Base-by-base conservation (phyloP, 2,888 invertebrate species). In the Pristionchus arcanus region DNA sequence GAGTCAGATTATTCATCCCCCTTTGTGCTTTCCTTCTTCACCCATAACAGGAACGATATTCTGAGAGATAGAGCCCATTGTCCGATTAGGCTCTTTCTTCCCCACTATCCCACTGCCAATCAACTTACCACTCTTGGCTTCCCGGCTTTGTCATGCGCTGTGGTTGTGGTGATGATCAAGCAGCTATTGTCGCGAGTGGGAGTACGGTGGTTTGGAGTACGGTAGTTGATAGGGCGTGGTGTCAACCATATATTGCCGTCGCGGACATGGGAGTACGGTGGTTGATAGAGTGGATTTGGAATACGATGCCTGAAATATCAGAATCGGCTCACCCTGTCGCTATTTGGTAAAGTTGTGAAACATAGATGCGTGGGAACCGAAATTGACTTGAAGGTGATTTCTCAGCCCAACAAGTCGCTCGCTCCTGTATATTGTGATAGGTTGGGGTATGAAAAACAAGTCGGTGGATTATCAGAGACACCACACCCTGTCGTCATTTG, bases 1-100 rank as follows among this genome's bases (percentile, higher is more conserved):
- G 42, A 0, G 4, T 49, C 42, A 49, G 42, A 49, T 7, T 3
- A 9, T 49, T 49, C 42, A 9, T 49, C 21, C 55, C 19, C 25
- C 74, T 81, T 53, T 81, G 81, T 81, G 49, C 81, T 37, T 37
- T 9, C 15, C 49, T 28, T 25, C 42, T 77, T n/a, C 63, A n/a
- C 63, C n/a, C 81, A 81, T 81, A 81, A 81, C 81, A 49, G 81
- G 49, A 53, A 81, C 81, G 81, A 81, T 71, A 71, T 81, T 81
- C 81, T 81, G 42, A 81, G 81, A 81, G 81, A 81, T 81, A 81
- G 81, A 81, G 81, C 53, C 81, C 81, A 53, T 81, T 81, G 81
- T 81, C 49, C 81, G 25, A 25, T 28, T 81, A 25, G 53, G 25
- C 28, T n/a, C 81, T 81, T 34, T 81, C 81, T 81, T 81, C 71